A percentile compares a stretch with the other conserved stretches of the same genome.
These are phyloP conservation scores for Caracal caracal DNA, from an alignment of 2,113 vertebrate species.

Conservation along the genomic window DNA sequence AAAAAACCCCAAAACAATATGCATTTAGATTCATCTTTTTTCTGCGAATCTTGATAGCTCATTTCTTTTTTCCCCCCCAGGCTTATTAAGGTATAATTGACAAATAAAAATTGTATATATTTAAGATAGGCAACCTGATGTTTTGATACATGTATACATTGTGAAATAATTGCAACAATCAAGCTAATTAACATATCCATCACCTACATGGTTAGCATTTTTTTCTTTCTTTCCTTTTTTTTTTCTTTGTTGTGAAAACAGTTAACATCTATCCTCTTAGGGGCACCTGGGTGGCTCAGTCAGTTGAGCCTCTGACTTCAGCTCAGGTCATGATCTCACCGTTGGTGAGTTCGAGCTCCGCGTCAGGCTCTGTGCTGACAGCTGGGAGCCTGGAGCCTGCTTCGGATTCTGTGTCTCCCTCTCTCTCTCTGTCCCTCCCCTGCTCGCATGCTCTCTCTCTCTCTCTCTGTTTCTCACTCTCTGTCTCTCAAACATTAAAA, in stretches of 20 bases:
- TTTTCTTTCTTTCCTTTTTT: neutral
- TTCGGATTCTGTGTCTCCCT: too few species aligned
- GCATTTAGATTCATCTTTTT: neutral
- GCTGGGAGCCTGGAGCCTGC: too few species aligned
- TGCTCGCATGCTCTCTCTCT: too few species aligned
- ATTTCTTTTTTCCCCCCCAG: neutral
- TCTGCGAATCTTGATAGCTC: neutral
- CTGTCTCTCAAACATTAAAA: too few species aligned
- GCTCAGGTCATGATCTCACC: too few species aligned
- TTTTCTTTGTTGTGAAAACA: neutral
- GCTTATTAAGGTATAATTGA: neutral
- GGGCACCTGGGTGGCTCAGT: too few species aligned
- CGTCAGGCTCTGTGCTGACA: too few species aligned
- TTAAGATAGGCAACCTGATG: neutral
- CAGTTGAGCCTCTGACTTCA: too few species aligned
- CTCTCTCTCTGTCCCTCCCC: too few species aligned
- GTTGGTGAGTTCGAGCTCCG: too few species aligned
- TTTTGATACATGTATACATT: neutral
- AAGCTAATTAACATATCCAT: neutral
- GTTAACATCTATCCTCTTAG: neutral
- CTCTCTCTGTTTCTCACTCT: too few species aligned
- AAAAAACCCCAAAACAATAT: fast-evolving
- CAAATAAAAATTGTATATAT: neutral
- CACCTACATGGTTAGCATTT: neutral
- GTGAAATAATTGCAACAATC: neutral